phyloP scores from a whole-genome alignment of 1,140 invertebrate genomes.

The Calliphora vicina region DNA sequence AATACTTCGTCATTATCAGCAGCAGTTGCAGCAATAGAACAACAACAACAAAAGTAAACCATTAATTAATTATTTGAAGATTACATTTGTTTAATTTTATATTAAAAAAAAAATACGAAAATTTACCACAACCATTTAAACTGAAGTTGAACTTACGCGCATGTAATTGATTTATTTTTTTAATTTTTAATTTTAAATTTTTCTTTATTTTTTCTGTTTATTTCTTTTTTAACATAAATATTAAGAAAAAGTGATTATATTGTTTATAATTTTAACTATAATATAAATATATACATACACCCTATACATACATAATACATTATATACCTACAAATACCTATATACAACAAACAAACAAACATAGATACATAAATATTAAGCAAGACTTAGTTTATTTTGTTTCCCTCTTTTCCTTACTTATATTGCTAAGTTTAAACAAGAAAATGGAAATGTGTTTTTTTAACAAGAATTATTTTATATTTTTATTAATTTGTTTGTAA shows the following conservation, averaged over 20 bases:
- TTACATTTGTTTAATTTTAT: not conserved
- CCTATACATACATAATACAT: no score
- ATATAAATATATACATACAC: not conserved
- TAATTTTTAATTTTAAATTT: not conserved
- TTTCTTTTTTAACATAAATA: not conserved
- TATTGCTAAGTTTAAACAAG: not conserved
- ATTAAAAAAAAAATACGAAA: not conserved
- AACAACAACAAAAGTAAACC: not conserved
- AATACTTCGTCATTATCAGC: not conserved
- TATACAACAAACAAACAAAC: no score
- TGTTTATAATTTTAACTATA: not conserved
- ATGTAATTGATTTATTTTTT: constrained; percentile 18
- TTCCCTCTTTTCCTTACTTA: not conserved
- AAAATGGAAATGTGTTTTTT: not conserved
- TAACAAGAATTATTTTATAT: not conserved
- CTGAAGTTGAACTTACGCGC: constrained; percentile 30
- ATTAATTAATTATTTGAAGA: constrained; percentile 22
- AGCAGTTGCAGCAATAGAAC: not conserved
- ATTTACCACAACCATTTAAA: constrained; percentile 35
- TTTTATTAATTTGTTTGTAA: constrained; percentile 15
- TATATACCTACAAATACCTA: no score
- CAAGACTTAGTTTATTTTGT: not conserved
- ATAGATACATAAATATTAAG: not conserved
- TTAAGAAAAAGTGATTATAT: not conserved
- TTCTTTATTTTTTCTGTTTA: constrained; percentile 2